A percentile compares a stretch with the other conserved stretches of the same genome.
Evolutionary conservation across 2,888 invertebrate genomes (phyloP).

Genomic region (Ochlodes sylvanus): DNA sequence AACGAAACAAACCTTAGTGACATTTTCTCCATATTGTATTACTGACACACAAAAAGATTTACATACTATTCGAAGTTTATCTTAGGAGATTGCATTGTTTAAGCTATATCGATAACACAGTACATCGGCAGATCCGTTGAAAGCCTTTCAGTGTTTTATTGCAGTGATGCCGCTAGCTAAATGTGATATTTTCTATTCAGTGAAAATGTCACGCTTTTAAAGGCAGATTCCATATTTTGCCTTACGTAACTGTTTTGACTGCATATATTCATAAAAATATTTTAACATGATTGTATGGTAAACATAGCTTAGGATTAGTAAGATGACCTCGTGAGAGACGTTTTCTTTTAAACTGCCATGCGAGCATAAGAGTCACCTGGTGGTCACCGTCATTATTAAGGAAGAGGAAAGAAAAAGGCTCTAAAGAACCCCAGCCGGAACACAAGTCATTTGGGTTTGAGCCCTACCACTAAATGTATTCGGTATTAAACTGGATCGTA

Average conservation of each 20-base stretch:
- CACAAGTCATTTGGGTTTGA: too few relatives aligned
- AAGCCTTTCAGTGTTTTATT: slow-evolving; percentile 67
- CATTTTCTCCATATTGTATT: background rate
- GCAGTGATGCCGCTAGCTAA: slow-evolving; percentile 31
- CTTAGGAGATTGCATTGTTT: slow-evolving; percentile 33
- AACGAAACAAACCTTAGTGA: background rate
- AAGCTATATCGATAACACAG: slow-evolving; percentile 32
- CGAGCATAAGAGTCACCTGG: too few relatives aligned
- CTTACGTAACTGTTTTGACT: background rate
- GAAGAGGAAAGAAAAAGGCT: too few relatives aligned
- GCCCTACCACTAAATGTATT: too few relatives aligned
- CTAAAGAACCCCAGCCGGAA: too few relatives aligned
- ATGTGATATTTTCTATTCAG: slow-evolving; percentile 35
- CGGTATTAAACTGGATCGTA: too few relatives aligned
- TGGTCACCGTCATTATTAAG: too few relatives aligned
- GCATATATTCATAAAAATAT: too few relatives aligned
- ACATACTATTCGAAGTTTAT: slow-evolving; percentile 24
- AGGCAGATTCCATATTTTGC: background rate
- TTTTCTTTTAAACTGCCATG: too few relatives aligned
- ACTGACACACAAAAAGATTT: slow-evolving; percentile 17
- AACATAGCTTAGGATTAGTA: too few relatives aligned
- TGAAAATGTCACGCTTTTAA: slow-evolving; percentile 15
- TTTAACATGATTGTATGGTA: too few relatives aligned
- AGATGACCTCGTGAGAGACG: too few relatives aligned
- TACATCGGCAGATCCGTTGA: slow-evolving; percentile 52